Conservation (phyloP, 2,888 invertebrate species). For the Seira sanloemensis region DNA sequence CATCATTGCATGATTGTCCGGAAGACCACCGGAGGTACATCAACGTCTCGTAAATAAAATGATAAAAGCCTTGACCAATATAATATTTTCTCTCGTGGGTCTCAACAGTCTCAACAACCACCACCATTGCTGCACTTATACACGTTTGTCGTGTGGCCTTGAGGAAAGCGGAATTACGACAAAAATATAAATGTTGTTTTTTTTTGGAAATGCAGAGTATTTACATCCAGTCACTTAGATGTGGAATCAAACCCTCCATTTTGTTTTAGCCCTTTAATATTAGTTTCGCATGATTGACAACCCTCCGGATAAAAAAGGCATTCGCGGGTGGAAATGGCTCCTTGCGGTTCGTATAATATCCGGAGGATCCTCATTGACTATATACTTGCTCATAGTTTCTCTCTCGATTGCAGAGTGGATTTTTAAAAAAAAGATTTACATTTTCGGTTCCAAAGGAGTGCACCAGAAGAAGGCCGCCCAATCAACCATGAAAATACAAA, state of each 20-base stretch:
- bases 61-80: slow-evolving; percentile 34
- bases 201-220: neutral
- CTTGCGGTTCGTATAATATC: neutral
- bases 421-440: neutral
- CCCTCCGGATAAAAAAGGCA: neutral
- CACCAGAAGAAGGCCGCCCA: slow-evolving; percentile 9
- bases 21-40: neutral
- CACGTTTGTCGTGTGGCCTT: neutral
- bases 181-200: neutral
- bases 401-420: neutral
- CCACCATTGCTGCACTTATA: neutral
- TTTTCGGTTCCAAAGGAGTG: neutral
- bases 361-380: neutral
- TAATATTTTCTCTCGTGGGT: slow-evolving; percentile 16
- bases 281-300: neutral
- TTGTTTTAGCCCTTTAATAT: neutral
- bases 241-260: no score
- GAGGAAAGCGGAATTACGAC: neutral
- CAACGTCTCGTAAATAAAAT: slow-evolving; percentile 28
- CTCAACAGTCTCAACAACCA: neutral
- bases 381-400: neutral
- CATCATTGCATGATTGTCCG: slow-evolving; percentile 22
- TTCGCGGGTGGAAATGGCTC: neutral
- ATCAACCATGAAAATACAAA: slow-evolving; percentile 22
- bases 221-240: no score